Evolutionary conservation across 2,888 invertebrate genomes (phyloP), one percentile per base, ranked within the genome.

Genomic region (Seladonia tumulorum): DNA sequence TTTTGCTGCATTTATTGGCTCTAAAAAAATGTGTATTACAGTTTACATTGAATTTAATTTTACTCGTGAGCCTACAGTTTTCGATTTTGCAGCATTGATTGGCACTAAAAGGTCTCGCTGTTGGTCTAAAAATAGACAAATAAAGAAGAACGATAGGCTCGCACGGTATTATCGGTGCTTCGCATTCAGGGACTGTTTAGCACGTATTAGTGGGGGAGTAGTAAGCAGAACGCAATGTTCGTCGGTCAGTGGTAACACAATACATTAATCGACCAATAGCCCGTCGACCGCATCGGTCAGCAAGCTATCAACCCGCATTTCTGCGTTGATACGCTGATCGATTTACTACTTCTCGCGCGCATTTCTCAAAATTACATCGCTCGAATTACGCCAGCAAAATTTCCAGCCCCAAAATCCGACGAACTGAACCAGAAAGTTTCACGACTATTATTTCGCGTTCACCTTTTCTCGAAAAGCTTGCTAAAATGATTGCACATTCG

Each of bases 181-280:
- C 70, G 82, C 74, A 63, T 75, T 72, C 49, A 75, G 83, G 60
- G 78, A 78, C 80, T 79, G 81, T 76, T 79, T 83, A 35, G 68
- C 45, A 77, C 16, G 77, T 76, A 84, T 85, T 84, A 79, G 86
- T 81, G 71, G 73, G 81, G 63, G 81, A 82, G 85, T 86, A 76
- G 85, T 86, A 86, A 85, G 82, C 86, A 86, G 77, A 78, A 76
- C 71, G 77, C 81, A 78, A 81, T 77, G 81, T 71, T 29, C 80
- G 74, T 60, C 80, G 87, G 70, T 45, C 87, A 74, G 87, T 80
- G 81, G 76, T 87, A 79, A 70, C 76, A 79, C 87, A 83, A 87
- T 87, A 81, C 73, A 87, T 81, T 83, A 87, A 81, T 87, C 87
- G 83, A 63, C 87, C 83, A 83, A 87, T 87, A 76, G 78, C 57